phyloP scores from a whole-genome alignment of 2,113 vertebrate species.

The Origma solitaria region DNA sequence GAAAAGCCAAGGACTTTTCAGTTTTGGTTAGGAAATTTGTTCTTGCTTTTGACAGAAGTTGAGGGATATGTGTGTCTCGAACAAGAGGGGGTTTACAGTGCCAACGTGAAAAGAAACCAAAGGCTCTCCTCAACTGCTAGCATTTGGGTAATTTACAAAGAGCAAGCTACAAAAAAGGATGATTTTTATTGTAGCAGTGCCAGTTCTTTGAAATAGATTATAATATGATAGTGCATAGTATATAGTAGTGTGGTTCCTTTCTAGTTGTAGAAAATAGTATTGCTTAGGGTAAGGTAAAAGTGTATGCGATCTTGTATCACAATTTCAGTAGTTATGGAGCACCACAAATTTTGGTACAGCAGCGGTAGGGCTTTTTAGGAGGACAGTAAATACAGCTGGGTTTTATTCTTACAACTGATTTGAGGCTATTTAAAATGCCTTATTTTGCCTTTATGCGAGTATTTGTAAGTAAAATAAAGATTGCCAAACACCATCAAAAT shows the following conservation, averaged over 20 bases:
- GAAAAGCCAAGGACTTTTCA: constrained; percentile 89
- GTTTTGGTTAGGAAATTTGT: constrained; percentile 82
- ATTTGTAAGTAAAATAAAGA: constrained; percentile 61
- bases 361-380: constrained; percentile 23
- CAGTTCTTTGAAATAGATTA: constrained; percentile 66
- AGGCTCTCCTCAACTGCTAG: constrained; percentile 54
- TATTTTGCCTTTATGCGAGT: constrained; percentile 32
- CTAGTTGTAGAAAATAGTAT: constrained; percentile 54
- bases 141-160: constrained; percentile 68
- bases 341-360: constrained; percentile 55
- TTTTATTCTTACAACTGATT: constrained; percentile 48
- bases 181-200: constrained; percentile 59
- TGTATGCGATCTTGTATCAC: constrained; percentile 54
- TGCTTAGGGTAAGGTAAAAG: constrained; percentile 70
- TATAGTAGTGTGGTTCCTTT: constrained; percentile 51
- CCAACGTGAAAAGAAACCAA: constrained; percentile 60
- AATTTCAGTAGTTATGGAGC: constrained; percentile 48
- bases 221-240: constrained; percentile 41
- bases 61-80: constrained; percentile 58
- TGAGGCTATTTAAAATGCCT: constrained; percentile 56
- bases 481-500: constrained; percentile 31
- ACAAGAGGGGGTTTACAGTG: constrained; percentile 22
- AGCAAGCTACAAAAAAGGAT: constrained; percentile 47
- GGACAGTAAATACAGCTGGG: constrained; percentile 39
- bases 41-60: constrained; percentile 76